Evolutionary conservation across 2,113 vertebrate species (phyloP), one percentile per base, ranked within the genome.

Genomic region (Phoxinus phoxinus): DNA sequence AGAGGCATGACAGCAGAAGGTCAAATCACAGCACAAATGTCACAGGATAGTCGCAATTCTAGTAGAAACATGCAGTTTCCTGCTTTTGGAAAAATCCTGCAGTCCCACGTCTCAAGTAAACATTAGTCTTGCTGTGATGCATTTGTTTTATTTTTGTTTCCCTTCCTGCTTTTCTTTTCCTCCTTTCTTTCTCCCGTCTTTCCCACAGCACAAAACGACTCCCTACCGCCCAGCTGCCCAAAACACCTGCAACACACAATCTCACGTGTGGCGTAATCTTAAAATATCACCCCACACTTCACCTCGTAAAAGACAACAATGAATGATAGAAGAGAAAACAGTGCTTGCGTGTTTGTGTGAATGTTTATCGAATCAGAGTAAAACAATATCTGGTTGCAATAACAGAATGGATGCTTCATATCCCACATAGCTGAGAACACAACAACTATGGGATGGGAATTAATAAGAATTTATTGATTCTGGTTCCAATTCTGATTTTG

Each of bases 221-320:
- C 82, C 75, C 69, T 72, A 37, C 87, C 11, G 23, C 58, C 74
- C 92, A 93, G 90, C 93, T 93, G 93, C 87, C 84, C 75, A 21
- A 67, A 87, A 90, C 92, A 93, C 91, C 92, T 93, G 91, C 90
- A 89, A 41, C 58, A 17, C 67, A 77, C 69, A 23, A 76, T 46
- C 84, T 83, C 73, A 84, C 58, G 84, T 88, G 85, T 83, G 84
- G 82, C 21, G 44, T 69, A 44, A 77, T 84, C 71, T 69, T 72
- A 82, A 76, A 84, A 85, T 85, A 81, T 59, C 71, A 30, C 80
- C 83, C 79, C 69, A 86, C 86, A 87, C 89, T 83, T 88, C 63
- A 84, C 27, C 88, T 90, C 27, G 46, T 90, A 91, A 92, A 92
- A 91, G 58, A 86, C 79, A 79, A 58, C 71, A 88, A 82, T 89